A percentile compares a stretch with the other conserved stretches of the same genome.
phyloP scores from a whole-genome alignment of 2,113 vertebrate species.

The Brachyhypopomus gauderio region DNA sequence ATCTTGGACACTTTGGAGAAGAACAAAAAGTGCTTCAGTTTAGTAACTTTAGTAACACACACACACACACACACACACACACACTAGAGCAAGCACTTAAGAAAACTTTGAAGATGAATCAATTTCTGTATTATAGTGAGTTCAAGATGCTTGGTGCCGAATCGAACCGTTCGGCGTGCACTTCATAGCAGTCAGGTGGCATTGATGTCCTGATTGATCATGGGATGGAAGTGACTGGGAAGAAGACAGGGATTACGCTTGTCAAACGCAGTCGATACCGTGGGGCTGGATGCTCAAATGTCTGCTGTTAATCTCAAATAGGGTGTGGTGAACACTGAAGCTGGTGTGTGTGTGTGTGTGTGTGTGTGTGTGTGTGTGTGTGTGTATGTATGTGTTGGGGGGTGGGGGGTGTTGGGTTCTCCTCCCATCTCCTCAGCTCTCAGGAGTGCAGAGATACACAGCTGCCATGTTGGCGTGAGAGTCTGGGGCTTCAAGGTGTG shows the following conservation, averaged over 20 bases:
- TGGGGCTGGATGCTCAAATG: conserved; percentile 79
- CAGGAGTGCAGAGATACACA: conserved; percentile 68
- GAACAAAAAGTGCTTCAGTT: conserved; percentile 68
- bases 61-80: conserved; percentile 65
- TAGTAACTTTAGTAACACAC: conserved; percentile 67
- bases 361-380: conserved; percentile 35
- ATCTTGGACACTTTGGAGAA: conserved; percentile 57
- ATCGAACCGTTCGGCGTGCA: conserved; percentile 84
- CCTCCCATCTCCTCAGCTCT: conserved; percentile 66
- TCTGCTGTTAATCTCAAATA: conserved; percentile 83
- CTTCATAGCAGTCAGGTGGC: conserved; percentile 83
- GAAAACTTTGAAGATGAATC: conserved; percentile 87
- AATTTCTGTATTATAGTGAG: conserved; percentile 89
- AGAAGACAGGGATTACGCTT: conserved; percentile 87
- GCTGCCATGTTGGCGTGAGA: conserved; percentile 63
- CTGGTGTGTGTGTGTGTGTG: conserved; percentile 27
- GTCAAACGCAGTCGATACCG: conserved; percentile 81
- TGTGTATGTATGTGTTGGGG: conserved; percentile 49
- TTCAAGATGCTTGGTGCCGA: conserved; percentile 78
- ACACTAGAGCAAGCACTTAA: conserved; percentile 69
- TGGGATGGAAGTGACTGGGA: conserved; percentile 85
- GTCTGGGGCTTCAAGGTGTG: conserved; percentile 62
- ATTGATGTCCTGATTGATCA: conserved; percentile 91
- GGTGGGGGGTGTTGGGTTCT: conserved; percentile 43
- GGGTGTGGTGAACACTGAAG: conserved; percentile 79